These are phyloP conservation scores for Cryptosula pallasiana DNA, from an alignment of 2,888 invertebrate genomes.

Conservation along the genomic window DNA sequence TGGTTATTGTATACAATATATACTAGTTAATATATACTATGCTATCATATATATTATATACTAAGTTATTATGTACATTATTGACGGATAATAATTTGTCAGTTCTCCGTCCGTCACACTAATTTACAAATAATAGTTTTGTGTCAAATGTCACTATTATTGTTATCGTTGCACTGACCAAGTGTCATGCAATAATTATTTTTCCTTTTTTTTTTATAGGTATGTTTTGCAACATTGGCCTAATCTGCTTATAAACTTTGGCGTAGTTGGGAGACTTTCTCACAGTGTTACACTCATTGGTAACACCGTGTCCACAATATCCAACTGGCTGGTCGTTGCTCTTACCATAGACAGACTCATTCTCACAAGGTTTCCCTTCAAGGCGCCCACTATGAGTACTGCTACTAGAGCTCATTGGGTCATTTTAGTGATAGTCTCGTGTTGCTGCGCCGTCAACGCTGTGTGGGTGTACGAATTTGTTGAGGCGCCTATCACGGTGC, in stretches of 20 bases:
- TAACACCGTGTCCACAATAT: neutral
- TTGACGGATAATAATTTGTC: too few relatives aligned
- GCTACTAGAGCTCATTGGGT: neutral
- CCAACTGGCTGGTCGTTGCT: conserved; percentile 13
- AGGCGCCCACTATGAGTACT: neutral
- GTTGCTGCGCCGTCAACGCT: conserved; percentile 6
- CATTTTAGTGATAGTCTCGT: neutral
- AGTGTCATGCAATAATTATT: too few relatives aligned
- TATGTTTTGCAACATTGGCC: conserved; percentile 15
- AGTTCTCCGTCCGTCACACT: too few relatives aligned
- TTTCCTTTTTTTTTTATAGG: too few relatives aligned
- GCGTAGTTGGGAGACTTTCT: neutral
- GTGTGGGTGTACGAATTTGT: conserved; percentile 15
- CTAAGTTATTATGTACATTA: too few relatives aligned
- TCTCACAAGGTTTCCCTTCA: conserved; percentile 16
- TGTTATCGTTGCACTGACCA: too few relatives aligned
- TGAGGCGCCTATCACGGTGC: neutral
- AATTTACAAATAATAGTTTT: too few relatives aligned
- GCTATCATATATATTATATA: too few relatives aligned
- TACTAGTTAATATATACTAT: too few relatives aligned
- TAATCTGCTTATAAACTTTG: conserved; percentile 10
- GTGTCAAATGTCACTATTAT: too few relatives aligned
- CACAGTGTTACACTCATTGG: conserved; percentile 14
- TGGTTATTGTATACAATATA: too few relatives aligned
- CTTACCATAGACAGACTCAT: conserved; percentile 16